phyloP scores from a whole-genome alignment of 2,113 vertebrate genomes.

The Lagopus leucura region DNA sequence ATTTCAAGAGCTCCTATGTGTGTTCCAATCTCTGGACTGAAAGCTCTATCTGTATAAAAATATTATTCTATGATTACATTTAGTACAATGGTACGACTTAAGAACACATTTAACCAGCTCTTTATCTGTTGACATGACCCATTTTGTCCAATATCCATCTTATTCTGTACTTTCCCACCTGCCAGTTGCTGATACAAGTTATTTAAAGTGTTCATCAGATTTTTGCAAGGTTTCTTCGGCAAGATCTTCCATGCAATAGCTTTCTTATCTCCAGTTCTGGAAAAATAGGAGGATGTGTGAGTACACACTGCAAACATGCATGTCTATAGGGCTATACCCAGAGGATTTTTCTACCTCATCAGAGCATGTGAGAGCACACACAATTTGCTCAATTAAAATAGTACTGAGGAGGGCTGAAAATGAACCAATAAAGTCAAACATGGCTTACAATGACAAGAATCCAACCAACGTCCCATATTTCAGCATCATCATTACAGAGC shows the following conservation, averaged over 20 bases:
- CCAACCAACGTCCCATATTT: neutral
- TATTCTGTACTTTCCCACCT: slow-evolving; percentile 67
- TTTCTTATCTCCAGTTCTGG: slow-evolving; percentile 94
- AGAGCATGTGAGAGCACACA: neutral
- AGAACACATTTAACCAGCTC: neutral
- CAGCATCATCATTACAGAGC: neutral
- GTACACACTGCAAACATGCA: neutral
- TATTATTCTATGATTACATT: neutral
- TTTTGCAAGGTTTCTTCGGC: slow-evolving; percentile 97
- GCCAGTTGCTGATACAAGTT: slow-evolving; percentile 91
- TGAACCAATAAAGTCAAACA: neutral
- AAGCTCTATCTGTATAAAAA: neutral
- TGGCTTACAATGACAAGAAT: neutral
- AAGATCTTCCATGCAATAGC: slow-evolving; percentile 93
- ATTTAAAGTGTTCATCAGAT: slow-evolving; percentile 92
- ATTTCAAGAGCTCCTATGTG: neutral
- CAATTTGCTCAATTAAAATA: neutral
- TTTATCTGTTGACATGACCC: neutral
- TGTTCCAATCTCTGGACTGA: neutral
- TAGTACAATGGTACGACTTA: neutral
- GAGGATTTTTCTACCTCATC: neutral
- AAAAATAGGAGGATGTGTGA: slow-evolving; percentile 32
- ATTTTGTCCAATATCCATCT: neutral
- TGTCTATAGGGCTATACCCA: neutral
- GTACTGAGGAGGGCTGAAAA: neutral